Evolutionary conservation across 2,888 invertebrate genomes (phyloP), one percentile per base, ranked within the genome.

Genomic region (Cataglyphis livida): DNA sequence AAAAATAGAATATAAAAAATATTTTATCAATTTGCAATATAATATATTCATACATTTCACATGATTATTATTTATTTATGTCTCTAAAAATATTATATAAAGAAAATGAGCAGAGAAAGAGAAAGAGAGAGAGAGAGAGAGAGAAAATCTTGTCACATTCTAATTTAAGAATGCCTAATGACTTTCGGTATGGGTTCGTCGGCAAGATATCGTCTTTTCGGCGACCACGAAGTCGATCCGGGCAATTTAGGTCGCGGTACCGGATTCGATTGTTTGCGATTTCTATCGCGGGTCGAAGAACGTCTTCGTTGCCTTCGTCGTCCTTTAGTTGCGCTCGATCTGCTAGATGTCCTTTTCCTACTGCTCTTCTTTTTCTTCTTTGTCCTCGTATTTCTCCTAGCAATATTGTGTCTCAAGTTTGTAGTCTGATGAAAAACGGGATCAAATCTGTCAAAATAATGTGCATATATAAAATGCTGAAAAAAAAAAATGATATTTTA

Each of bases 101-200:
- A 28, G 5, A 32, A 2, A 3, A n/a, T 51, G n/a, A 21, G 18
- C 15, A 6, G 48, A 7, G 15, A n/a, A 1, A 18, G n/a, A 6
- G 6, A 18, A 18, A 7, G 2, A 18, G 25, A 28, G 25, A 28
- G 1, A 25, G 25, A 25, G 15, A n/a, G 1, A 18, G n/a, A 6
- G 6, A 18, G 48, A 7, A 2, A 18, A 51, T 51, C 7, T n/a
- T 51, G 7, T 57, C 57, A 0, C 15, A 10, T 32, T 57, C n/a
- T 15, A n/a, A 68, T 51, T 81, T 83, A 85, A 9, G 82, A 48
- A 83, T 86, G 88, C 51, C 91, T 92, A 44, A 89, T 88, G 51
- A 92, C 84, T 79, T 89, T 93, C 1, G 92, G 85, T 68, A 92
- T 76, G 1, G 92, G 91, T 66, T 93, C 93, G 57, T 92, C 91